Base-by-base conservation (phyloP, 2,888 invertebrate genomes). In the Acanthosepion esculentum region DNA sequence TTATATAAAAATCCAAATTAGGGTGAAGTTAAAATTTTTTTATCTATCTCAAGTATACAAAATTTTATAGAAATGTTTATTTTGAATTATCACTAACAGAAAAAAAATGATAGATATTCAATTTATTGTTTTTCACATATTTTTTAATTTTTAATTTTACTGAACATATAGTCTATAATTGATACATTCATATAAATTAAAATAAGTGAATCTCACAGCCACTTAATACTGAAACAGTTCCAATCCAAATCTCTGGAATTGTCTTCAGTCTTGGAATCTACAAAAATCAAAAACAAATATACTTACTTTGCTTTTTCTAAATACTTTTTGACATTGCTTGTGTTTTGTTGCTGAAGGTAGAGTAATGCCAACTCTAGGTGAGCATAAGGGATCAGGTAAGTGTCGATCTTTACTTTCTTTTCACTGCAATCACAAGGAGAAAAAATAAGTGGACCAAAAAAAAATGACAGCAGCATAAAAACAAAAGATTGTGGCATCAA, bases 321-420 rank as follows among this genome's bases (percentile, higher is more conserved):
- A 95, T 98, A 98, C 26, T 98, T 98, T 95, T 98, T 98, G 3
- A 99, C 98, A 94, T 98, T 98, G 55, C 98, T 98, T 92, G 97
- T 97, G 94, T 98, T 98, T 18, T 98, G 98, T 95, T 98, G 98
- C 91, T 98, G 98, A 97, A 98, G 98, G 97, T 98, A 98, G 95
- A 99, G 98, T 96, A 99, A 98, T 0, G 98, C 99, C 96, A 99
- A 98, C 97, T 99, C 99, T 29, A 98, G 98, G 94, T 98, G 98
- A 8, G 99, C 98, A 97, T 98, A 99, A 0, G 99, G 99, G 33
- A 99, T 98, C 94, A 99, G 97, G 97, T 98, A 99, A 0, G 98
- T 98, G 97, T 99, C 99, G 95, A 98, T 98, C 95, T 98, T 98
- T 95, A 99, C 98, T 94, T 98, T 96, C 95, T 97, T 97, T 95